Conservation (phyloP, 2,797 vertebrate species). For the Brachyalestes nurse region DNA sequence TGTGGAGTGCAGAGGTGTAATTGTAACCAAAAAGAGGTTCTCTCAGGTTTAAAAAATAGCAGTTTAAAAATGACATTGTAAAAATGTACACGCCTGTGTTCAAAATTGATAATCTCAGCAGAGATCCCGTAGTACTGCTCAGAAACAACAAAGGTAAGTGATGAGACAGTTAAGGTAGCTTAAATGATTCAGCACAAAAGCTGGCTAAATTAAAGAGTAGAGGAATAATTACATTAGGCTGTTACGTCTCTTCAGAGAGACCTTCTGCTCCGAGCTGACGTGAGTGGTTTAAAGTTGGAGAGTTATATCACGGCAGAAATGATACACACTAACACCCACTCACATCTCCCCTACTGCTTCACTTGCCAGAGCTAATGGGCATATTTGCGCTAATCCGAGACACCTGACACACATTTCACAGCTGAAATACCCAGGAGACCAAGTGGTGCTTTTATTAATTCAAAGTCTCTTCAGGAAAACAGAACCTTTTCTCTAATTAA, state of each 20-base stretch:
- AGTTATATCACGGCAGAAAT: constrained; percentile 31
- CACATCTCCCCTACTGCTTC: constrained; percentile 9
- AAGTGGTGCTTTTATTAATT: background rate
- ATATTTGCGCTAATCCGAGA: constrained; percentile 32
- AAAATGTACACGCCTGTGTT: too few species aligned
- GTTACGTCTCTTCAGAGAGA: constrained; percentile 4
- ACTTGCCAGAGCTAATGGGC: constrained; percentile 32
- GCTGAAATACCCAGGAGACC: background rate
- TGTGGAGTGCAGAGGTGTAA: too few species aligned
- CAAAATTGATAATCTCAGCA: too few species aligned
- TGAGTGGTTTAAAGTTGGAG: constrained; percentile 30
- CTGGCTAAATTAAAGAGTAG: constrained; percentile 11
- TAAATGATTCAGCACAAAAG: background rate
- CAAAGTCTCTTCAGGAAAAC: background rate
- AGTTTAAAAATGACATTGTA: too few species aligned
- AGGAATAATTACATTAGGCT: constrained; percentile 28
- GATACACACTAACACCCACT: constrained; percentile 31
- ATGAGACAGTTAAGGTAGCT: background rate
- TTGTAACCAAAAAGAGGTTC: too few species aligned
- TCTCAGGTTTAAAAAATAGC: too few species aligned
- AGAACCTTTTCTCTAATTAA: background rate
- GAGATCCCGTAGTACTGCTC: background rate
- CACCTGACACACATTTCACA: constrained; percentile 14
- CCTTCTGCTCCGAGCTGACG: background rate
- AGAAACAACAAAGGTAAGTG: background rate